Evolutionary conservation across 1,140 invertebrate genomes (phyloP), one percentile per base, ranked within the genome.

Genomic region (Globodera rostochiensis): DNA sequence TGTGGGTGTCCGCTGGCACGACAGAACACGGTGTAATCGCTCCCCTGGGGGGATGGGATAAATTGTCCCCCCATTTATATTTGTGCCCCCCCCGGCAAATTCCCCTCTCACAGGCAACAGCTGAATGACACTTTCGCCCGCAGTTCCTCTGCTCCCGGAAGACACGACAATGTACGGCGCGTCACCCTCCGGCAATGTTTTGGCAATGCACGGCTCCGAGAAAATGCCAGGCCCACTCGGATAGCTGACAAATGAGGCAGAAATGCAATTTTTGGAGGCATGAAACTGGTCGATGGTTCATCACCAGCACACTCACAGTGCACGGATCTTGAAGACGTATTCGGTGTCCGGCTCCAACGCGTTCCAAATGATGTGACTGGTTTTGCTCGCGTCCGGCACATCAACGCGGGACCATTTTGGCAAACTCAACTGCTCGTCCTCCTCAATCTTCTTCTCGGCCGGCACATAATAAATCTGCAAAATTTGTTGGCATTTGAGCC

Each of bases 171-270:
- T 89, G 78, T 85, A 87, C 21, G 88, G 88, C 50, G 88, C 85
- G 74, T 87, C 85, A 47, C 88, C 87, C 74, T 89, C 87, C 11
- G 88, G 88, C 60, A 90, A 82, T 50, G 88, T 89, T 76, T 88
- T 90, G 71, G 87, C 88, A 73, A 89, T 90, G 78, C 88, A 89
- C 64, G 88, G 86, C 73, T 90, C 87, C 67, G 88, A 89, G 80
- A 89, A 89, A 4, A 89, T 87, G 19, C 88, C 86, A 47, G 88
- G 88, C 6, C 88, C 88, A 78, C 84, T 87, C 19, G 79, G 80
- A 79, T 89, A 89, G 57, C 77, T 78, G n/a, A n/a, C n/a, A n/a
- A n/a, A n/a, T n/a, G 66, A 15, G 36, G 19, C 25, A 64, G 67
- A 6, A 36, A 53, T 53, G 7, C 49, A 7, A 50, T 50, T 50